These are phyloP conservation scores for Microctonus hyperodae DNA, from an alignment of 2,888 invertebrate genomes.

Conservation along the genomic window DNA sequence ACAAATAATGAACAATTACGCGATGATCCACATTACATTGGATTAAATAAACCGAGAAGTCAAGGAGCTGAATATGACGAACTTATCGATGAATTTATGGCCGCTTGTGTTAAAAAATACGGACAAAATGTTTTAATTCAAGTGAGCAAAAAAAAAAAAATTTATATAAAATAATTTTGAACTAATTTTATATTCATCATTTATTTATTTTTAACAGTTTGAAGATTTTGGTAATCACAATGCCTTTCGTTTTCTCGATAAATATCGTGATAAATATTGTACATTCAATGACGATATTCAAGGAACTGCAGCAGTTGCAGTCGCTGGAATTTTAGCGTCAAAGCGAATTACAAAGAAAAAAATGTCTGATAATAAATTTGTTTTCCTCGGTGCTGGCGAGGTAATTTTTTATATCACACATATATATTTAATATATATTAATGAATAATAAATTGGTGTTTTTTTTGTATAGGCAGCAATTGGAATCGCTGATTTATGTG, in stretches of 20 bases:
- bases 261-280: slow-evolving; percentile 90
- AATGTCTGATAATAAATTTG: slow-evolving; percentile 84
- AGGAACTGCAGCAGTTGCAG: slow-evolving; percentile 95
- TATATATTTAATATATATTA: not conserved
- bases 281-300: slow-evolving; percentile 99
- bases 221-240: slow-evolving; percentile 98
- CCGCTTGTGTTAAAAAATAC: slow-evolving; percentile 85
- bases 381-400: slow-evolving; percentile 90
- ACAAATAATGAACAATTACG: slow-evolving; percentile 90
- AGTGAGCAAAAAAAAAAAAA: slow-evolving; percentile 52
- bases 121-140: slow-evolving; percentile 86
- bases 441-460: not conserved
- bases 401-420: slow-evolving; percentile 54
- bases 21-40: slow-evolving; percentile 95
- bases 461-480: slow-evolving; percentile 76
- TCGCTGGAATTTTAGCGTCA: slow-evolving; percentile 89
- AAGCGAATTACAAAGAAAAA: slow-evolving; percentile 79
- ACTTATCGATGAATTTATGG: slow-evolving; percentile 97
- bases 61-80: slow-evolving; percentile 89
- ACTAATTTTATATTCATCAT: slow-evolving; percentile 25
- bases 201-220: slow-evolving; percentile 70
- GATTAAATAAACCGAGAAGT: slow-evolving; percentile 84
- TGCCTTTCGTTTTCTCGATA: slow-evolving; percentile 93
- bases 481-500: slow-evolving; percentile 90
- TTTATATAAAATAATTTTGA: not conserved